phyloP scores from a whole-genome alignment of 2,797 vertebrate genomes.

The Clangula hyemalis region DNA sequence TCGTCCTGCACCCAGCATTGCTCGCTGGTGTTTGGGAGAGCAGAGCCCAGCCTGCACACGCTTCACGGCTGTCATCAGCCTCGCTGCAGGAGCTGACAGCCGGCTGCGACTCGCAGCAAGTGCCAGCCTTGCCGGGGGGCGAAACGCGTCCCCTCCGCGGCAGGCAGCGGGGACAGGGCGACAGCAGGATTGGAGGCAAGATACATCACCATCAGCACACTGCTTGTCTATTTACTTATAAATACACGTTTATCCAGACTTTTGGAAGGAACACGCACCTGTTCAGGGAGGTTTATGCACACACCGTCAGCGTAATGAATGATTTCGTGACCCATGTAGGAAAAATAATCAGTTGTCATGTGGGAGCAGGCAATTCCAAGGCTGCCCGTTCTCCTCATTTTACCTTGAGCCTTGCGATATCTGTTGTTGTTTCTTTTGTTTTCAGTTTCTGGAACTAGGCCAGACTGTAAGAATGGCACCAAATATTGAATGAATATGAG shows the following conservation, averaged over 20 bases:
- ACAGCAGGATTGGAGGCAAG: neutral
- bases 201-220: neutral
- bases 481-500: neutral
- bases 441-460: neutral
- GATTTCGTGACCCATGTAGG: neutral
- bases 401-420: neutral
- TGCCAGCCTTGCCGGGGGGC: neutral
- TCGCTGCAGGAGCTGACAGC: neutral
- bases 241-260: neutral
- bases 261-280: neutral
- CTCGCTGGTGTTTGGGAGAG: neutral
- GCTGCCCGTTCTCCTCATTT: neutral
- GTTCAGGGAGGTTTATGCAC: neutral
- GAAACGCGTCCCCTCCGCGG: neutral
- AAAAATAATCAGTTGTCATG: conserved; percentile 17
- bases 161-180: neutral
- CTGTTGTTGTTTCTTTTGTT: neutral
- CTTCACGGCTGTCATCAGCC: neutral
- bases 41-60: neutral
- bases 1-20: neutral
- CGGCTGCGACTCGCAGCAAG: neutral
- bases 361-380: neutral
- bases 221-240: neutral
- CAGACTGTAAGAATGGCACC: neutral
- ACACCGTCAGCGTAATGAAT: neutral